These are phyloP conservation scores for Avahi laniger DNA, from an alignment of 2,797 vertebrate species.

Conservation along the genomic window DNA sequence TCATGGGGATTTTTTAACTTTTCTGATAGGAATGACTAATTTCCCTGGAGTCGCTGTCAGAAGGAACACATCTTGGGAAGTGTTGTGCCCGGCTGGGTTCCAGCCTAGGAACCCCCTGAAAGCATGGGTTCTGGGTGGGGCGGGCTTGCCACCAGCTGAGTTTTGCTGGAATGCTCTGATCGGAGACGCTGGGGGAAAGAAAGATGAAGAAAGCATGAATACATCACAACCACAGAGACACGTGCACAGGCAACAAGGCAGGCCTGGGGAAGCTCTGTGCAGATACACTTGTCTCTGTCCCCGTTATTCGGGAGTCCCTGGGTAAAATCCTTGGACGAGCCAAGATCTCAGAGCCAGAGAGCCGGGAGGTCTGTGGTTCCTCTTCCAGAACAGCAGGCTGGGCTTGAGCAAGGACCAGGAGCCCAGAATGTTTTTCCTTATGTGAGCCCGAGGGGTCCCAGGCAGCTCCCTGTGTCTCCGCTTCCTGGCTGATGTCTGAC, in stretches of 20 bases:
- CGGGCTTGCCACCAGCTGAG: neutral
- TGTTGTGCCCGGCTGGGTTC: neutral
- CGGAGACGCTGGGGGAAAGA: neutral
- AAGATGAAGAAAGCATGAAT: too few species aligned
- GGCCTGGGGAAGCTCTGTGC: neutral
- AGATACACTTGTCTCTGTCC: neutral
- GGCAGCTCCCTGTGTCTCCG: neutral
- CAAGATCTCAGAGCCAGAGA: neutral
- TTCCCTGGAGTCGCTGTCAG: neutral
- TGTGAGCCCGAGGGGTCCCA: neutral
- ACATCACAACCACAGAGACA: rapidly evolving
- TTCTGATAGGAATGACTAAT: neutral
- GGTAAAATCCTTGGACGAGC: neutral
- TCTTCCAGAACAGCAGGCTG: neutral
- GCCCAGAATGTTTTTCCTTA: neutral
- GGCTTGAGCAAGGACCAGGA: neutral
- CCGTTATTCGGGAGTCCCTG: neutral
- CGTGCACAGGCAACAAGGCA: too few species aligned
- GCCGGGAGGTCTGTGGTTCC: neutral
- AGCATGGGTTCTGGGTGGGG: neutral
- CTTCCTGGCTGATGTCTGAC: neutral
- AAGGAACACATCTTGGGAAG: neutral
- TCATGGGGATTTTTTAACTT: neutral
- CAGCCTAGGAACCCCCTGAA: neutral
- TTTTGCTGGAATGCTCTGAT: neutral